Base-by-base conservation (phyloP, 2,888 invertebrate species). In the Iphiclides podalirius region DNA sequence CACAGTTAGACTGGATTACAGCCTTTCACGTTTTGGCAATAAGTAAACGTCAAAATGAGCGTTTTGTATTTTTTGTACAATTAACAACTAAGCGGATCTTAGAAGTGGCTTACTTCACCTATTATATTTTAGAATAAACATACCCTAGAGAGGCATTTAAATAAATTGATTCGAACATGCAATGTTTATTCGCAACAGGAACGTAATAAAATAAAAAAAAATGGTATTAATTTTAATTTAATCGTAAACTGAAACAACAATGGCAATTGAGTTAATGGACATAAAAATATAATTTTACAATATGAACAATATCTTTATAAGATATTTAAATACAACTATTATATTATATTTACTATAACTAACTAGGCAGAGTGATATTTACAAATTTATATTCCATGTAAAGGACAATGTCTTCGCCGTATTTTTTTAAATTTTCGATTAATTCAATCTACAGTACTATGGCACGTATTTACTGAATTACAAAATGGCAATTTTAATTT, bases 201-300 rank as follows among this genome's bases (percentile, higher is more conserved):
- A 23, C 4, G 7, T 15, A 9, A 1, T 11, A 8, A 45, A 37
- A 14, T 8, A 40, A 41, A 47, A 3, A 47, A 40, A 35, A 33
- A 31, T 15, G 17, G 34, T 57, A 61, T 71, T 75, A 75, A 73
- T 68, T 71, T 76, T 78, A 78, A 76, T 80, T 79, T 79, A 76
- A 71, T 77, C 55, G 66, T 70, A 74, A 76, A 77, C 69, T 75
- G 70, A 72, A 73, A 75, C 74, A 83, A 81, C 82, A 82, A 81
- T 79, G 80, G 77, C 79, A 77, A 75, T 74, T 68, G 61, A 69
- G 68, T 74, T 70, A 67, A 64, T 66, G 52, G 59, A 58, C 53
- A 53, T 60, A 56, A 64, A 61, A 61, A 54, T 60, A 66, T 51
- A 41, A 51, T 48, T 57, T 54, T 59, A 68, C 58, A 63, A 53